Evolutionary conservation across 92 coral and sea anemone species (phyloP), one percentile per base, ranked within the genome.

Genomic region (Ricordea florida): DNA sequence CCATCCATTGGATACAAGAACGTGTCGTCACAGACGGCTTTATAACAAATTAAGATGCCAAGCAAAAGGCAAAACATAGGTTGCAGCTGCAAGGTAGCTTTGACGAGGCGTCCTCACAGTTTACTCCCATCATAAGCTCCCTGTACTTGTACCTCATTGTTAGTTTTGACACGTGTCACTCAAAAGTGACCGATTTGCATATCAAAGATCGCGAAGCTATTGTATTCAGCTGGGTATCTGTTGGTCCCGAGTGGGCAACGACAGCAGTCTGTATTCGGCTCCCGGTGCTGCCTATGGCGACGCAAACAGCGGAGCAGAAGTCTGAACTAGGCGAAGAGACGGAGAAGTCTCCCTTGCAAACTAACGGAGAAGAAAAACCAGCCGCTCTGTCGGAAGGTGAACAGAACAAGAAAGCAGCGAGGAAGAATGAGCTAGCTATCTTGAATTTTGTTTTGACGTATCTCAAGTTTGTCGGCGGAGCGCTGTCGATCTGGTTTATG

Each of bases 401-500:
- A 65, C 44, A 72, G 80, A 90, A n/a, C n/a, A n/a, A 87, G 44
- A 77, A 82, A 36, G 77, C 62, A 23, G 61, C 72, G 31, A 86
- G 87, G 64, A 87, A 89, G 16, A 82, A 76, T 13, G 81, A 85
- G 20, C 84, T 93, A 6, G 89, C 85, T 35, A 76, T 92, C 59
- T 72, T 93, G 63, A 92, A 88, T 72, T 96, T 92, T 72, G 85
- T 85, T 45, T 41, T 91, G 81, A 91, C 87, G 67, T 91, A 91
- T 76, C 59, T 91, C 41, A 96, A 89, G 83, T 86, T 92, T 66
- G 97, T 96, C 41, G 97, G 97, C 3, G 96, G 78, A 26, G 99
- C 97, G 41, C 74, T 96, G 24, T 73, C 84, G 50, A 88, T 96
- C 22, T 96, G 99, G 99, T 82, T 93, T 40, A 85, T 89, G 90